Evolutionary conservation across 2,888 invertebrate genomes (phyloP), one percentile per base, ranked within the genome.

Genomic region (Malachius bipustulatus): DNA sequence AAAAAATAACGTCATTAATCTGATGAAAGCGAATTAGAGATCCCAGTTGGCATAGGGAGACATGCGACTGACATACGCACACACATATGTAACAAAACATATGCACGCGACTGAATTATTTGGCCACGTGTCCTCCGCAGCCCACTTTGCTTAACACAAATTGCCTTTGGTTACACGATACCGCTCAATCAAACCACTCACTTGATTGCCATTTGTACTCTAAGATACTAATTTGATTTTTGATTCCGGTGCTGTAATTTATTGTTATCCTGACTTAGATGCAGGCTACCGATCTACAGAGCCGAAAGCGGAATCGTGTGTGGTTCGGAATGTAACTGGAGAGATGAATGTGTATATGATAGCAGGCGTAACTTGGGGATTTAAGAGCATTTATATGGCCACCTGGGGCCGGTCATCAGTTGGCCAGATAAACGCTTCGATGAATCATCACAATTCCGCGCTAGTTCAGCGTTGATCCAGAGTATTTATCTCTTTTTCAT

Each of bases 371-470:
- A 19, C 24, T 19, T 36, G 35, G 43, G 43, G 43, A 41, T 41
- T 43, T 39, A 29, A 11, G 40, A n/a, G 39, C 36, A 34, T 31
- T 41, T 39, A 39, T 28, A 24, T 27, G 26, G 39, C 48, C 48
- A 48, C 48, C 48, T 48, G 48, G 45, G 48, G 47, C 48, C 46
- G 43, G 39, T 43, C 45, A 47, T 47, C 47, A 48, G 45, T 45
- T 48, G 48, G 40, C 40, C 43, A 39, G 44, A 30, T 37, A 36
- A 40, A 19, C n/a, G 24, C n/a, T 19, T 19, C n/a, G 24, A 19
- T 19, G 24, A 19, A 19, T 19, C 24, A 19, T 19, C 24, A 19
- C 6, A 19, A 19, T 19, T 38, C 32, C 37, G 40, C 41, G 29
- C 6, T 28, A 19, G 6, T 19, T 19, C 24, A 19, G 24, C 24